Evolutionary conservation across 1,140 invertebrate genomes (phyloP).

Genomic region (Hycleus phaleratus): DNA sequence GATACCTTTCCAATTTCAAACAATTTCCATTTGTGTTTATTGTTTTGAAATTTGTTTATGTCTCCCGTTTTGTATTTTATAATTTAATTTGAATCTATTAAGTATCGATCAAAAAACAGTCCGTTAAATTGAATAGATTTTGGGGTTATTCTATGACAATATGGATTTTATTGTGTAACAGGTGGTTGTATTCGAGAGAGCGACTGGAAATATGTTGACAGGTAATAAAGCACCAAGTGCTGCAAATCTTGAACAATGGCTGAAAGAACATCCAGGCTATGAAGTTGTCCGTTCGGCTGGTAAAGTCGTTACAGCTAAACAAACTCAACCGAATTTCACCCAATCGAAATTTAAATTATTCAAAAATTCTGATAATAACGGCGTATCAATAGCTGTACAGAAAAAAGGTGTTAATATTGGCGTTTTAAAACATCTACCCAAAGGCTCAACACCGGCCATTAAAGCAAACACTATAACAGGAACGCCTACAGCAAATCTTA

Average conservation of each 20-base stretch:
- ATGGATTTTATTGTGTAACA: constrained; percentile 10
- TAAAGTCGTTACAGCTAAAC: constrained; percentile 30
- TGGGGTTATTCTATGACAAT: background rate
- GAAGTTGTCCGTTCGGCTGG: constrained; percentile 64
- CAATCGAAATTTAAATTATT: constrained; percentile 38
- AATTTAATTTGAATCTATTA: background rate
- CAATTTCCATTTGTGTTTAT: background rate
- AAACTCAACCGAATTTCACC: constrained; percentile 11
- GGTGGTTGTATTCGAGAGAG: constrained; percentile 67
- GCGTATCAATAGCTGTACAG: constrained; percentile 32
- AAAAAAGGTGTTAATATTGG: constrained; percentile 35
- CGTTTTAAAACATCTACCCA: constrained; percentile 32
- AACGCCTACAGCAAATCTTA: background rate
- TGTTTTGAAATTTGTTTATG: background rate
- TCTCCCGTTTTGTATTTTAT: background rate
- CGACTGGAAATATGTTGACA: constrained; percentile 65
- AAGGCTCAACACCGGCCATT: constrained; percentile 16
- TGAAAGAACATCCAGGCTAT: constrained; percentile 78
- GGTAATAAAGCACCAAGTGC: constrained; percentile 71
- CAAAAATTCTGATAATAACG: constrained; percentile 34
- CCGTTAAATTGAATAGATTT: background rate
- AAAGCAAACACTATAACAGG: constrained; percentile 9
- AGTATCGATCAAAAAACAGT: background rate
- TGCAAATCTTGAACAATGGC: constrained; percentile 69
- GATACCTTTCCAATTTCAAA: background rate